phyloP scores from a whole-genome alignment of 1,140 invertebrate genomes.

The Heliothis virescens region DNA sequence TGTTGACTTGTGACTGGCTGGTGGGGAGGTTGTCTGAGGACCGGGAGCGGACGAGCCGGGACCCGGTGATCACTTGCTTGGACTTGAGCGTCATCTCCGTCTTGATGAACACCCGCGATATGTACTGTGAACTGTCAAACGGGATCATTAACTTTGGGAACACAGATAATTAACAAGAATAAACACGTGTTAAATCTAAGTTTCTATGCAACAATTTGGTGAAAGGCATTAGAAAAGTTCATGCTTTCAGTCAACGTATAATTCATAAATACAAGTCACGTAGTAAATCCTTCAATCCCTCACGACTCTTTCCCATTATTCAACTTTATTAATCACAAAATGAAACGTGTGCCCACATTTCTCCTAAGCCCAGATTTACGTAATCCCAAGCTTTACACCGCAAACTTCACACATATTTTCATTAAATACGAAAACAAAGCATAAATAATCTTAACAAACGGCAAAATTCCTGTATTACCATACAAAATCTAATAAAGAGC shows the following conservation, averaged over 20 bases:
- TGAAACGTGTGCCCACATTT: not conserved
- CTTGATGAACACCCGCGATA: slow-evolving; percentile 95
- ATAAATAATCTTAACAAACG: slow-evolving; percentile 17
- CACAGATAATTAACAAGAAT: not conserved
- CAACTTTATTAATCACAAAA: not conserved
- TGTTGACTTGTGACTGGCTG: slow-evolving; percentile 96
- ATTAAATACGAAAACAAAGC: slow-evolving; percentile 7
- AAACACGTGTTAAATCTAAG: not conserved
- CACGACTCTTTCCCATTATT: too few relatives aligned
- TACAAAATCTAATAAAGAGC: slow-evolving; percentile 31
- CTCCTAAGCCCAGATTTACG: not conserved
- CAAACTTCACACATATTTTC: not conserved
- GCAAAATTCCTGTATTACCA: slow-evolving; percentile 21
- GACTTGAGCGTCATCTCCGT: slow-evolving; percentile 97
- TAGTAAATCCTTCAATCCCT: too few relatives aligned
- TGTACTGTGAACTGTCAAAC: slow-evolving; percentile 92
- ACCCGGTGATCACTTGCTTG: slow-evolving; percentile 90
- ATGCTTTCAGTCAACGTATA: too few relatives aligned
- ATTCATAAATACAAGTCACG: too few relatives aligned
- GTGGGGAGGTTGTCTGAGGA: slow-evolving; percentile 96
- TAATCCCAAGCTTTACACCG: not conserved
- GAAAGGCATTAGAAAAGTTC: too few relatives aligned
- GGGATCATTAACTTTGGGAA: not conserved
- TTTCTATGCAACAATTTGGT: too few relatives aligned
- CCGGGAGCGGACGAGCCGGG: slow-evolving; percentile 91